phyloP scores from a whole-genome alignment of 2,888 invertebrate genomes.

The Halictus quadricinctus region DNA sequence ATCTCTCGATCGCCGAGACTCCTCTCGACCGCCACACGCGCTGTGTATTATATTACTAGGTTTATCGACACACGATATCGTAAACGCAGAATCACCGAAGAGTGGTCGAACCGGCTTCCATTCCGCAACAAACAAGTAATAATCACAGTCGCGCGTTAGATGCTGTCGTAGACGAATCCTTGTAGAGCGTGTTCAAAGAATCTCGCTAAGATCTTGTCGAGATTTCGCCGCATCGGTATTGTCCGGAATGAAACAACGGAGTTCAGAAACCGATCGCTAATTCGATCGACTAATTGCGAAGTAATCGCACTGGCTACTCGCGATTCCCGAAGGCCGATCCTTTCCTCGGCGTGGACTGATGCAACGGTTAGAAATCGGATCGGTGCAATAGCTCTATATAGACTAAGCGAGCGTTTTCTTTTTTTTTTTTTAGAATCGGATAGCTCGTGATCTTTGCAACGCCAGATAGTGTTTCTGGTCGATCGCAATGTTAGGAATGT shows the following conservation, averaged over 20 bases:
- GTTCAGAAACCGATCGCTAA: background rate
- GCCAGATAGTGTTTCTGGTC: background rate
- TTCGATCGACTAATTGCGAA: background rate
- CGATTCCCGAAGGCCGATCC: background rate
- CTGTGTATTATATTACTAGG: background rate
- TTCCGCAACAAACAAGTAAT: constrained; percentile 35
- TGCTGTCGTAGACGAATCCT: background rate
- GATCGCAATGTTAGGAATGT: constrained; percentile 1
- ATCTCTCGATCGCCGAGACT: background rate
- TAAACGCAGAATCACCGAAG: constrained; percentile 31
- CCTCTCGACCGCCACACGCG: constrained; percentile 2
- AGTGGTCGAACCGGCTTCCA: constrained; percentile 44
- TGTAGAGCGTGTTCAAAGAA: background rate
- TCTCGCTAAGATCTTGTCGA: background rate
- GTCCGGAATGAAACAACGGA: background rate
- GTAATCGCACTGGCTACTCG: background rate
- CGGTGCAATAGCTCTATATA: background rate
- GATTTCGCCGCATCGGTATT: background rate
- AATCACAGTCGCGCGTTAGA: constrained; percentile 23
- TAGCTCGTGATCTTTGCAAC: background rate
- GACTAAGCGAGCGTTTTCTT: background rate
- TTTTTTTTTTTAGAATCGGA: constrained; percentile 1
- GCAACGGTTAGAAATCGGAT: constrained; percentile 32
- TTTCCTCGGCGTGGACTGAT: background rate
- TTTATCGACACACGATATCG: constrained; percentile 25